phyloP scores from a whole-genome alignment of 2,797 vertebrate species.

The Neosilurus hyrtlii region DNA sequence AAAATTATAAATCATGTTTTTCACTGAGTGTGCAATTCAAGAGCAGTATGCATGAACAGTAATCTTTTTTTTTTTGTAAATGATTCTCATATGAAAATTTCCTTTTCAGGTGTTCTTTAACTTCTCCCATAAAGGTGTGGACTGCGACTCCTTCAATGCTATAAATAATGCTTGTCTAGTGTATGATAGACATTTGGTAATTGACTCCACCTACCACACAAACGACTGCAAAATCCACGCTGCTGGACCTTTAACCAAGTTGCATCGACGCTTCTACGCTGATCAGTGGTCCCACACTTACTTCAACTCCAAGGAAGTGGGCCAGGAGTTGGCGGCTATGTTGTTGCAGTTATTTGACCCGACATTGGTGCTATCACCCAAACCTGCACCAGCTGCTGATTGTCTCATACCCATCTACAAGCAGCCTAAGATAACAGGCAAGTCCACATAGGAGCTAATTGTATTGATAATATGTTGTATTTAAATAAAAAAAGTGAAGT shows the following conservation, averaged over 20 bases:
- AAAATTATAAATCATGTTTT: too few species aligned
- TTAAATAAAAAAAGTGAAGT: too few species aligned
- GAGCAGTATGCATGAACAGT: neutral
- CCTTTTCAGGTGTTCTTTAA: constrained; percentile 82
- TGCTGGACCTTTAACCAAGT: constrained; percentile 88
- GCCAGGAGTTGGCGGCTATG: constrained; percentile 78
- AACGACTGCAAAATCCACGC: constrained; percentile 78
- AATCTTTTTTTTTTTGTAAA: neutral
- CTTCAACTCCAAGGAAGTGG: constrained; percentile 87
- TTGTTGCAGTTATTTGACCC: constrained; percentile 83
- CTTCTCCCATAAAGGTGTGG: constrained; percentile 77
- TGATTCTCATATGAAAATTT: neutral
- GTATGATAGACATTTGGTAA: constrained; percentile 84
- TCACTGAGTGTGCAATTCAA: too few species aligned
- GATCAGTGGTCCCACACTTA: constrained; percentile 78
- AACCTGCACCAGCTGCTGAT: constrained; percentile 59
- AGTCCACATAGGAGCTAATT: constrained; percentile 3
- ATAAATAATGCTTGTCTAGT: constrained; percentile 81
- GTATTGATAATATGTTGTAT: too few species aligned
- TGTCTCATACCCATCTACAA: constrained; percentile 78
- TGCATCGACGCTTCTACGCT: constrained; percentile 76
- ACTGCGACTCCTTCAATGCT: constrained; percentile 79
- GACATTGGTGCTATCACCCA: constrained; percentile 57
- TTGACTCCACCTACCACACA: constrained; percentile 78
- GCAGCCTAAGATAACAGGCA: constrained; percentile 83